Evolutionary conservation across 2,888 invertebrate species (phyloP).

Genomic region (Napeogenes inachia): DNA sequence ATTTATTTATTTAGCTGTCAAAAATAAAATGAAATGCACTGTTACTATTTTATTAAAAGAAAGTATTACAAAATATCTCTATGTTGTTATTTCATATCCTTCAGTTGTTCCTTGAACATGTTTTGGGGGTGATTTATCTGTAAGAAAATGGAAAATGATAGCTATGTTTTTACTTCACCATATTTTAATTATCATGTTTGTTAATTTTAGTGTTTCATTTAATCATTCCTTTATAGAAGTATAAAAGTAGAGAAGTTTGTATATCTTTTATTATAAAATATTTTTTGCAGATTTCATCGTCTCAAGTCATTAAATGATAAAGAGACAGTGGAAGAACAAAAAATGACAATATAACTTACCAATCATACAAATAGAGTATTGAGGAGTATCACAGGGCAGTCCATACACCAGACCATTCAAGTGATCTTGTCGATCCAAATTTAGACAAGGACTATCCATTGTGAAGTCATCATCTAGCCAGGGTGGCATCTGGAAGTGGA

Average conservation of each 20-base stretch:
- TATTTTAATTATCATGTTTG: no score
- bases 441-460: slow-evolving; percentile 65
- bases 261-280: no score
- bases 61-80: background rate
- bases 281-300: no score
- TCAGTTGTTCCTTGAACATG: background rate
- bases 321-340: slow-evolving; percentile 1
- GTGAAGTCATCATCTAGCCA: slow-evolving; percentile 69
- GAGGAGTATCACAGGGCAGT: slow-evolving; percentile 70
- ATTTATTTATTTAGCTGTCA: no score
- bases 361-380: slow-evolving; percentile 71
- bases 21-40: no score
- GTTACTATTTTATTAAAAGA: no score
- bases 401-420: slow-evolving; percentile 68
- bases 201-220: no score
- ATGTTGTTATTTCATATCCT: background rate
- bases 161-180: no score
- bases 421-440: slow-evolving; percentile 71
- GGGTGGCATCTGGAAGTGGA: slow-evolving; percentile 55
- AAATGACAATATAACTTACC: slow-evolving; percentile 39
- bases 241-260: no score
- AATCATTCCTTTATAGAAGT: no score
- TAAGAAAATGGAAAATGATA: background rate
- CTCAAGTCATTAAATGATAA: no score
- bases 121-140: slow-evolving; percentile 13